A percentile compares a stretch with the other conserved stretches of the same genome.
Evolutionary conservation across 2,113 vertebrate genomes (phyloP).

Genomic region (Eubucco bourcierii): DNA sequence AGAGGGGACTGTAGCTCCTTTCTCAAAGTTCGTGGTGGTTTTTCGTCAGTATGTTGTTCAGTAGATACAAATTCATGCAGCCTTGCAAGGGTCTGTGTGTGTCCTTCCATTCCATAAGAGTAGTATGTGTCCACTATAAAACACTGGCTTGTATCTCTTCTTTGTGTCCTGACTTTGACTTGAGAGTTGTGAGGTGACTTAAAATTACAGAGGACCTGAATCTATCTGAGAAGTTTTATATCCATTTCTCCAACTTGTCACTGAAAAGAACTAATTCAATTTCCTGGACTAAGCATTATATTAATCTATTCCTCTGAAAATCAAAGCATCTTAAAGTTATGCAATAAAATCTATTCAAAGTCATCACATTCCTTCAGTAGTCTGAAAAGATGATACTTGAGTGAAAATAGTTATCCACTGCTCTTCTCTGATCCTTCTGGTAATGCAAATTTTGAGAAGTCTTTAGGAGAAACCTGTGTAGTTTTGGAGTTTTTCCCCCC

Average conservation of each 20-base stretch:
- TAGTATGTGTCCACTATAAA: neutral
- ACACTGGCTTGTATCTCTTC: neutral
- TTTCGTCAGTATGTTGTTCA: neutral
- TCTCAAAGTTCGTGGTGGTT: neutral
- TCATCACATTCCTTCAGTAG: neutral
- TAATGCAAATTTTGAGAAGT: neutral
- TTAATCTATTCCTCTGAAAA: neutral
- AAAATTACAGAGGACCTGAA: neutral
- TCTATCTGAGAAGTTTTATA: neutral
- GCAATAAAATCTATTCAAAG: neutral
- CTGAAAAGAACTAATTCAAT: neutral
- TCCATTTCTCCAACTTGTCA: neutral
- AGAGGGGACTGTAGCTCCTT: neutral
- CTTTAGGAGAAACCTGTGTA: neutral
- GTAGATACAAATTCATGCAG: neutral
- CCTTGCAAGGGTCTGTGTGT: neutral
- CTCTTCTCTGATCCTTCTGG: neutral
- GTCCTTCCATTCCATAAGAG: neutral
- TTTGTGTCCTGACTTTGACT: neutral
- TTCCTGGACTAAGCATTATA: neutral
- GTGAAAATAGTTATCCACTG: neutral
- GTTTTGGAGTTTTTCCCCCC: neutral
- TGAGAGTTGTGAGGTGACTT: neutral
- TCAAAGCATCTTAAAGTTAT: neutral
- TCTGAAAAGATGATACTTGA: neutral